Evolutionary conservation across 2,113 vertebrate species (phyloP), one percentile per base, ranked within the genome.

Genomic region (Parus major): DNA sequence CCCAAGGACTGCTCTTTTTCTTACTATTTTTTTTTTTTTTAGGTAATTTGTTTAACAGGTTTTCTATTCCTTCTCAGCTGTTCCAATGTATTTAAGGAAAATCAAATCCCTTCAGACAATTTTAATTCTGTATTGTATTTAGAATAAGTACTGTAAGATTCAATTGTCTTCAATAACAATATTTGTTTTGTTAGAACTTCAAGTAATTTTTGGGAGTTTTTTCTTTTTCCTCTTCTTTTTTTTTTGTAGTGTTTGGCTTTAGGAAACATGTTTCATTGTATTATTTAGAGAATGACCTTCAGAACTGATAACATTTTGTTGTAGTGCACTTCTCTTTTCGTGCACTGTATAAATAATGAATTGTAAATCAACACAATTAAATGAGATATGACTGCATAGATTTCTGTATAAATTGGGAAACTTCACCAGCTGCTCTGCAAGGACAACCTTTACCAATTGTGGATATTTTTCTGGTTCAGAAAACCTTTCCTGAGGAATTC

Each of bases 91-190:
- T 95, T 94, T 91, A 94, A 94, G 89, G 53, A 92, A 95, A 95
- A 96, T 96, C 63, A 85, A 94, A 95, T 94, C 64, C 94, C 89
- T 88, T 94, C 82, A 78, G 77, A 97, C 95, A 94, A 85, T 95
- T 96, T 95, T 96, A 97, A 97, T 97, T 97, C 91, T 72, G 60
- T 96, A 95, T 96, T 96, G 53, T 73, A 90, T 97, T 97, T 96
- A 88, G 71, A 92, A 78, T 96, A 97, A 97, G 86, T 83, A 80
- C 82, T 89, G 33, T 94, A 86, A 96, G 84, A 96, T 95, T 94
- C 73, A 94, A 11, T 97, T 96, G 55, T 93, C 95, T 92, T 94
- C n/a, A 11, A 35, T 91, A 95, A 96, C 91, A 93, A 59, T 94
- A 97, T 94, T 95, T 97, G 82, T 92, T 96, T 95, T 86, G 35